These are phyloP conservation scores for Temnothorax unifasciatus DNA, from an alignment of 2,888 invertebrate species.

Conservation along the genomic window DNA sequence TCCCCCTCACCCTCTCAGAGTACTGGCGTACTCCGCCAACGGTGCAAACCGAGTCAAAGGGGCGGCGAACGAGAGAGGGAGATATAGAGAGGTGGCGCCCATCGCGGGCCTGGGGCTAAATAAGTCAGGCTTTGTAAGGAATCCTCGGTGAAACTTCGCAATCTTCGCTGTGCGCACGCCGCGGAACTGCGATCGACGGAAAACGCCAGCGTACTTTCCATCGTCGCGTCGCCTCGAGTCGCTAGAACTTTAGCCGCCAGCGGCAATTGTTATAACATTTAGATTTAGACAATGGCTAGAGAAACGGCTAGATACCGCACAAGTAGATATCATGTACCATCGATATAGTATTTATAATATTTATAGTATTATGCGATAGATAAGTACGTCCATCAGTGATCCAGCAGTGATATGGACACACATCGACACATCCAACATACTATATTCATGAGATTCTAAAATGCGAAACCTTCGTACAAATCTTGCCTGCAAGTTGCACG, in stretches of 20 bases:
- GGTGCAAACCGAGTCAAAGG: slow-evolving; percentile 47
- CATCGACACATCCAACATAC: not conserved
- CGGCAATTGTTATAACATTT: slow-evolving; percentile 42
- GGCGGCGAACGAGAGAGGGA: slow-evolving; percentile 28
- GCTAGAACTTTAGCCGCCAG: slow-evolving; percentile 34
- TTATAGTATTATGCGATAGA: too few species aligned
- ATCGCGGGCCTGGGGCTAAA: slow-evolving; percentile 76
- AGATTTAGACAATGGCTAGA: not conserved
- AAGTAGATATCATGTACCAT: not conserved
- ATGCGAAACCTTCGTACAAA: not conserved
- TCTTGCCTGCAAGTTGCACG: not conserved
- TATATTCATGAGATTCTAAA: not conserved
- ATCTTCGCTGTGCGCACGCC: slow-evolving; percentile 74
- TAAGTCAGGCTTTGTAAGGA: slow-evolving; percentile 83
- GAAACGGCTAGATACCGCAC: too few species aligned
- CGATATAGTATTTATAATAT: not conserved
- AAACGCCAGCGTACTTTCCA: slow-evolving; percentile 55
- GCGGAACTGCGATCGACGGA: slow-evolving; percentile 58
- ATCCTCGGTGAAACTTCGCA: slow-evolving; percentile 80
- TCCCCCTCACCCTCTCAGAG: slow-evolving; percentile 48
- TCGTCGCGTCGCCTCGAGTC: slow-evolving; percentile 38
- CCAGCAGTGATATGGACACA: not conserved
- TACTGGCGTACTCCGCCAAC: slow-evolving; percentile 22
- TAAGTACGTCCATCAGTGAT: too few species aligned
- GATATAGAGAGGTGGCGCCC: slow-evolving; percentile 47